These are phyloP conservation scores for Meloe dianella DNA, from an alignment of 2,888 invertebrate species.

Conservation along the genomic window DNA sequence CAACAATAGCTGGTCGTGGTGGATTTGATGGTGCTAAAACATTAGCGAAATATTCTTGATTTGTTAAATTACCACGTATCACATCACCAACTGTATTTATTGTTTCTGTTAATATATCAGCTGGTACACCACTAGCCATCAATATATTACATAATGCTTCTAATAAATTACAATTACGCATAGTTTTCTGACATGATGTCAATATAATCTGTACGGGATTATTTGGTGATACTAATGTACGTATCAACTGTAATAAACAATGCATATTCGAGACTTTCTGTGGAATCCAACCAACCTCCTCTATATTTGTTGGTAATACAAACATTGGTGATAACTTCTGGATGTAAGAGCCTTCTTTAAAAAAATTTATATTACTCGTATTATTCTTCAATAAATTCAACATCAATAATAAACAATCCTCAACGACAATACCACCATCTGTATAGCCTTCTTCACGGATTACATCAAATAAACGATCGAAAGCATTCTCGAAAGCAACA, in stretches of 20 bases:
- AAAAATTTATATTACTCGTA: conserved; percentile 96
- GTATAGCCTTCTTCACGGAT: conserved; percentile 76
- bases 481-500: conserved; percentile 98
- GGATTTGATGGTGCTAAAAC: conserved; percentile 93
- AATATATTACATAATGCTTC: conserved; percentile 86
- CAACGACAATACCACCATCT: conserved; percentile 96
- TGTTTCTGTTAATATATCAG: conserved; percentile 94
- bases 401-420: conserved; percentile 94
- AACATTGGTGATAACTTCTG: conserved; percentile 91
- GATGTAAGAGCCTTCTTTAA: conserved; percentile 97
- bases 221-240: conserved; percentile 91
- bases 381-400: conserved; percentile 93
- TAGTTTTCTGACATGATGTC: conserved; percentile 85
- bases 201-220: conserved; percentile 83
- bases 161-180: conserved; percentile 84
- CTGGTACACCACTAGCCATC: conserved; percentile 96
- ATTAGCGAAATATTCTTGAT: conserved; percentile 89
- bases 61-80: conserved; percentile 85
- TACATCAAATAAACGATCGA: conserved; percentile 93
- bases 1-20: conserved; percentile 91
- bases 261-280: conserved; percentile 96
- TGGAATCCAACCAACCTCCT: conserved; percentile 84
- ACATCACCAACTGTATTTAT: conserved; percentile 93
- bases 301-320: conserved; percentile 71
- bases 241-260: conserved; percentile 86